A percentile compares a stretch with the other conserved stretches of the same genome.
These are phyloP conservation scores for Agriopis marginaria DNA, from an alignment of 2,888 invertebrate genomes.

Conservation along the genomic window DNA sequence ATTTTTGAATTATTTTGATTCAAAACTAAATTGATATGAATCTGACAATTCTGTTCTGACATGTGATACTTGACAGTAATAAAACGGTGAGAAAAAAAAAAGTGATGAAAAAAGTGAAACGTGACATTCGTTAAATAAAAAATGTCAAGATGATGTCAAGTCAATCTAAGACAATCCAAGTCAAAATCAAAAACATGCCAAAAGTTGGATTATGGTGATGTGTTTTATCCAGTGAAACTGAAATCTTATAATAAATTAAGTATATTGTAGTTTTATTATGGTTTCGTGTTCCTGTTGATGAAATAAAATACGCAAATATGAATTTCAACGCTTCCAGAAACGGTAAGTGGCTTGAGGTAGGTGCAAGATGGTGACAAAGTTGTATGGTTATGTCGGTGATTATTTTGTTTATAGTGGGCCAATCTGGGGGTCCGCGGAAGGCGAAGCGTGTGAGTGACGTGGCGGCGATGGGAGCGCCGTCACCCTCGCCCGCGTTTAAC, in stretches of 20 bases:
- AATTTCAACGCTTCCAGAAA: slow-evolving; percentile 84
- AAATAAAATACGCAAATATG: slow-evolving; percentile 59
- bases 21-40: too few relatives aligned
- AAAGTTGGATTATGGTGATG: slow-evolving; percentile 11
- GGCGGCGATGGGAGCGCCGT: slow-evolving; percentile 88
- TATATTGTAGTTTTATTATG: slow-evolving; percentile 66
- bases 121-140: neutral
- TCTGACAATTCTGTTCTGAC: too few relatives aligned
- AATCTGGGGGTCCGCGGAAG: slow-evolving; percentile 80
- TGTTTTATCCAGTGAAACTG: slow-evolving; percentile 53
- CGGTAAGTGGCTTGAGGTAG: slow-evolving; percentile 58
- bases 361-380: slow-evolving; percentile 2
- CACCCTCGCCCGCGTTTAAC: slow-evolving; percentile 68
- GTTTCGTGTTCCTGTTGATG: slow-evolving; percentile 52
- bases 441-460: slow-evolving; percentile 90
- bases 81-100: too few relatives aligned
- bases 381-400: slow-evolving; percentile 17
- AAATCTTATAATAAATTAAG: slow-evolving; percentile 59
- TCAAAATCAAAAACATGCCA: neutral
- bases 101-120: neutral
- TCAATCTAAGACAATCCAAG: neutral
- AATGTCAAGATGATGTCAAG: neutral
- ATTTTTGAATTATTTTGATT: too few relatives aligned
- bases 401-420: slow-evolving; percentile 64
- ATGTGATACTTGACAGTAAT: too few relatives aligned